Conservation (phyloP, 2,113 vertebrate species). For the Asarcornis scutulata region DNA sequence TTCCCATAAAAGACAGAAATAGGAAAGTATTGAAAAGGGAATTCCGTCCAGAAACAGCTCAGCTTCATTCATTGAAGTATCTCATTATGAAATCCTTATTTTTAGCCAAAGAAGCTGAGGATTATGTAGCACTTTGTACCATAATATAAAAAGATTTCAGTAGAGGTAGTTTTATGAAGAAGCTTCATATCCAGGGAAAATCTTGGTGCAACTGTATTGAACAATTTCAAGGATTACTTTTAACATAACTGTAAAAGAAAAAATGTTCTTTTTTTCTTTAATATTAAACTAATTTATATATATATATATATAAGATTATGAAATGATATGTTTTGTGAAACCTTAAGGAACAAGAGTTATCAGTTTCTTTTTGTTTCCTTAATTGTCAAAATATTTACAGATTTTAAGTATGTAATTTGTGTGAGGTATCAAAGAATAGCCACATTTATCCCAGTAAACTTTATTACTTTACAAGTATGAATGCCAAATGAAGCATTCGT, state of each 20-base stretch:
- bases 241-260: neutral
- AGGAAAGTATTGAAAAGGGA: neutral
- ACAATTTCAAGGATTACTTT: neutral
- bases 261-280: neutral
- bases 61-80: fast-evolving
- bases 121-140: neutral
- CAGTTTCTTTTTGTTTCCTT: neutral
- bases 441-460: neutral
- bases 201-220: neutral
- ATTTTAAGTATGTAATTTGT: neutral
- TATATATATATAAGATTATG: neutral
- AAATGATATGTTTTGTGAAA: neutral
- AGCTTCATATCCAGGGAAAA: neutral
- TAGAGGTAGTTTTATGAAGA: neutral
- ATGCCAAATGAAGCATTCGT: neutral
- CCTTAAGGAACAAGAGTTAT: neutral
- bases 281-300: neutral
- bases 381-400: neutral
- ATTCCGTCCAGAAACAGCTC: neutral
- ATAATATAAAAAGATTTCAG: neutral
- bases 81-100: neutral
- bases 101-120: neutral
- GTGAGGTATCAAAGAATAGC: neutral
- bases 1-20: neutral
- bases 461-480: neutral